Evolutionary conservation across 2,113 vertebrate species (phyloP), one percentile per base, ranked within the genome.

Genomic region (Clarias magur): DNA sequence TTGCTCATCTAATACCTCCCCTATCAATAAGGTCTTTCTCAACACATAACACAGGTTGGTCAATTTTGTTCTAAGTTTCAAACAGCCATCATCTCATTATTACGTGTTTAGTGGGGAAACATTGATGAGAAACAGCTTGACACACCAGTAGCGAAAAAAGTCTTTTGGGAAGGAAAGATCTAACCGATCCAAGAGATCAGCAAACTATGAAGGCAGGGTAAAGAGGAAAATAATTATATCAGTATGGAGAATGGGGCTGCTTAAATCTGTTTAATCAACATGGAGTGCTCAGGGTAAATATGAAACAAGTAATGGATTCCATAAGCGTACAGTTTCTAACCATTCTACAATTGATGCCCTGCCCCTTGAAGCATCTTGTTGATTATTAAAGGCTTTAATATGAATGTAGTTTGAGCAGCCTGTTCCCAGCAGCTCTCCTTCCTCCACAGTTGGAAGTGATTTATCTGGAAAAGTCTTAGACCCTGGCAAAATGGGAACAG

Each of bases 401-500:
- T 89, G 87, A 92, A 90, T 60, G 76, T 70, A 60, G 85, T 70
- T 65, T 83, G 78, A 82, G 82, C 89, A 84, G 87, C 27, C 76
- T 78, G 25, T 48, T 84, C 27, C 57, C 60, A 73, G 54, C 48
- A 54, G 56, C 53, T 21, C 48, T 84, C 12, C 82, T 11, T 68
- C 42, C 70, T 85, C 60, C 88, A 92, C 93, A 95, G 88, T 88
- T 93, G 92, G 92, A 92, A 93, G 83, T 86, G 59, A 93, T 94
- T 93, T 88, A 85, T 87, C 83, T 78, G 72, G 85, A 30, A 57
- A 68, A 89, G 86, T 76, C 15, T 60, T 56, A 82, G 78, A 90
- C 90, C 70, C 80, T 85, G 87, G 88, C 86, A 86, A 88, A 86
- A 87, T 89, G 88, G 90, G 88, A 91, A 91, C 75, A 82, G 88